Base-by-base conservation (phyloP, 1,140 invertebrate species). In the Scaptomyza pallida region DNA sequence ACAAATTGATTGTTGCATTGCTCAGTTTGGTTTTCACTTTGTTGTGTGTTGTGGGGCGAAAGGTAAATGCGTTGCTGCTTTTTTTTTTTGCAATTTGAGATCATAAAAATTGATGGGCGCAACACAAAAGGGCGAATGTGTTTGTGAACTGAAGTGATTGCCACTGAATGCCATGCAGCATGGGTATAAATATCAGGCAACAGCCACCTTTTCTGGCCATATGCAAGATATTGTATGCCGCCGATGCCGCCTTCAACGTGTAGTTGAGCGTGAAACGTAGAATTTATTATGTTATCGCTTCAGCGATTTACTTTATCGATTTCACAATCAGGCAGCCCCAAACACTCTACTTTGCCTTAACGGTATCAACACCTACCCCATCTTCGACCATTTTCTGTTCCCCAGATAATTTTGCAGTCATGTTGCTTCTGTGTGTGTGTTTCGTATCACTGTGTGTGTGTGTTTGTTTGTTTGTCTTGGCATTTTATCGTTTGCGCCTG, bases 271-370 rank as follows among this genome's bases (percentile, higher is more conserved):
- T 88, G 78, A 89, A 88, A 82, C 72, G 75, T 81, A 72, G 82
- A 89, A 88, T 88, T 88, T 88, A 88, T 88, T 89, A 89, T 89
- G 83, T 88, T 88, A 88, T 88, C 82, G 82, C 75, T 82, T 73
- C 83, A 89, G 50, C 82, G 82, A 88, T 88, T 88, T 89, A 88
- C 82, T 88, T 88, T 89, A 88, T 88, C 82, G 83, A 88, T 88
- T 88, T 88, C 83, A 76, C 83, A 82, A 88, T 88, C 74, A 81
- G 61, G 17, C 47, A 59, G 60, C 75, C 59, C 75, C 59, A 63
- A 30, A 54, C 50, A 35, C 33, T 37, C 44, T 47, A n/a, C 23
- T 30, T 30, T 30, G 50, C 44, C 43, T 51, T 37, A 30, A 30
- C 37, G 43, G 56, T 4, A 33, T 52, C 63, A 67, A 65, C 64